phyloP scores from a whole-genome alignment of 2,113 vertebrate genomes.

The Nannobrachium achirus region DNA sequence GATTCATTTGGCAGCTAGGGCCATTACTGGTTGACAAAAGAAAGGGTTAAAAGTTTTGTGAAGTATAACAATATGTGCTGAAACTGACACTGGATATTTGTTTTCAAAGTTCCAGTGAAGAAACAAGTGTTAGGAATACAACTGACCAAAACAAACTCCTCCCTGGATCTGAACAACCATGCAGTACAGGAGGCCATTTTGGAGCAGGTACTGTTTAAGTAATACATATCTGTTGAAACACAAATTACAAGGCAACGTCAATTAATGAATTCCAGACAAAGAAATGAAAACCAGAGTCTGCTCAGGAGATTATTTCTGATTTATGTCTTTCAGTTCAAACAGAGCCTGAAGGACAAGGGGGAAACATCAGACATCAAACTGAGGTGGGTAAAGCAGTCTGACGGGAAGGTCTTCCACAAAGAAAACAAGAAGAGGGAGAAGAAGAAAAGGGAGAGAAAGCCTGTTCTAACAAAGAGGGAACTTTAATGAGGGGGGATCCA shows the following conservation, averaged over 20 bases:
- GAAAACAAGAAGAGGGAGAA: background rate
- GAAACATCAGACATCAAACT: background rate
- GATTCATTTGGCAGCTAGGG: no score
- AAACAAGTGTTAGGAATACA: background rate
- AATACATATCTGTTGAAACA: background rate
- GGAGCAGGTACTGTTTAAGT: background rate
- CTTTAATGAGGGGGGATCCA: background rate
- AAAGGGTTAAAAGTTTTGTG: no score
- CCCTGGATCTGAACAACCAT: background rate
- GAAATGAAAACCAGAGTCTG: no score
- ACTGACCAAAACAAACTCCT: background rate
- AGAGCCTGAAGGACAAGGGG: background rate
- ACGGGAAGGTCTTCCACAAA: background rate
- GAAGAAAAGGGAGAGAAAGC: background rate
- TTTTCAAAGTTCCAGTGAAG: background rate
- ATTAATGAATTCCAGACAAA: no score
- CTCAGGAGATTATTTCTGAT: no score
- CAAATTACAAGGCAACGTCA: no score
- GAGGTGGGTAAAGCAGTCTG: slow-evolving; percentile 1
- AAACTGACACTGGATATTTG: background rate
- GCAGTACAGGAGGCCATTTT: background rate
- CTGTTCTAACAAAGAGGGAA: background rate
- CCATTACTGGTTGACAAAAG: no score
- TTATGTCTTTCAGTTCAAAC: background rate
- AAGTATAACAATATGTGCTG: background rate